Evolutionary conservation across 1,140 invertebrate genomes (phyloP).

Genomic region (Steinernema feltiae): DNA sequence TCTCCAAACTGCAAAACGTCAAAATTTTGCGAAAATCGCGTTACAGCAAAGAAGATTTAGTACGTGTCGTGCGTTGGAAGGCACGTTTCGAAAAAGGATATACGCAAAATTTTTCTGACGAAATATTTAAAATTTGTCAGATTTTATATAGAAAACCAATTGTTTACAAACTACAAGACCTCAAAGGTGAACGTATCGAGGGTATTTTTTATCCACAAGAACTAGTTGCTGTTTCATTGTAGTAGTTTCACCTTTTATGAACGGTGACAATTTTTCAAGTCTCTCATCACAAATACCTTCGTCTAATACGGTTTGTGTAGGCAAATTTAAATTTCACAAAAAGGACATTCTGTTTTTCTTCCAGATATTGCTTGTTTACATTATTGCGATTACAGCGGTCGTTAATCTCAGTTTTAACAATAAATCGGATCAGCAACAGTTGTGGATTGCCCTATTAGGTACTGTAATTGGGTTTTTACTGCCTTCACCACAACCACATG

Average conservation of each 20-base stretch:
- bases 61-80: no score
- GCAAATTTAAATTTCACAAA: no score
- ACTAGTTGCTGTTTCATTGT: not conserved
- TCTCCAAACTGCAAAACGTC: no score
- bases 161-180: not conserved
- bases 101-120: not conserved
- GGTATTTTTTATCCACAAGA: not conserved
- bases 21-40: no score
- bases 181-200: not conserved
- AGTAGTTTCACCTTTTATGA: no score
- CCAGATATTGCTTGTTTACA: not conserved
- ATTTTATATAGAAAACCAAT: not conserved
- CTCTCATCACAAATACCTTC: not conserved
- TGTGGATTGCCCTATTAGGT: not conserved
- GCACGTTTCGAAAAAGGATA: no score
- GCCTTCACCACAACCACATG: not conserved
- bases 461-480: not conserved
- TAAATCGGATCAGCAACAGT: not conserved
- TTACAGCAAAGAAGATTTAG: no score
- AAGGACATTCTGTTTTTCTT: not conserved
- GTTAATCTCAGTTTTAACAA: not conserved
- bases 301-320: no score
- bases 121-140: not conserved
- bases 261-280: not conserved
- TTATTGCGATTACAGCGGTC: not conserved